Percentiles rank a stretch among this genome's conserved stretches.
Conservation (phyloP, 2,888 invertebrate species). For the Synergus japonicus region DNA sequence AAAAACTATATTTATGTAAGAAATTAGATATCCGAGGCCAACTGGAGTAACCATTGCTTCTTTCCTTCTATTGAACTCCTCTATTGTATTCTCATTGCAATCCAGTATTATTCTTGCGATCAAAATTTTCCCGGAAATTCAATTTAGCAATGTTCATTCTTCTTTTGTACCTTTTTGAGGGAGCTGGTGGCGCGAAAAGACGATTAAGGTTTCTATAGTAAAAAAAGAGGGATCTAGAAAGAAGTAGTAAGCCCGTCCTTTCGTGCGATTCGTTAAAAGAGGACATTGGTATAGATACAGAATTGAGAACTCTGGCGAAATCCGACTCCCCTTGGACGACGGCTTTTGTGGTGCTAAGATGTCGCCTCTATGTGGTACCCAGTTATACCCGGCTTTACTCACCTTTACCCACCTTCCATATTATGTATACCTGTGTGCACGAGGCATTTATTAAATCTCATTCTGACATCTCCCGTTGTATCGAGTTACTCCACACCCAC, state of each 20-base stretch:
- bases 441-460: conserved; percentile 73
- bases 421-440: conserved; percentile 24
- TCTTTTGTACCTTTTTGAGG: conserved; percentile 30
- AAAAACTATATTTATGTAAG: neutral
- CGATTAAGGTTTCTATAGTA: conserved; percentile 38
- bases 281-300: conserved; percentile 16
- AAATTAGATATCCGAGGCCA: conserved; percentile 4
- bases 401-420: neutral
- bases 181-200: conserved; percentile 40
- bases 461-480: conserved; percentile 64
- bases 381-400: neutral
- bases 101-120: conserved; percentile 30
- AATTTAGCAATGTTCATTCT: conserved; percentile 38
- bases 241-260: conserved; percentile 31
- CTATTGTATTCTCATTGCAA: conserved; percentile 24
- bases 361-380: conserved; percentile 63
- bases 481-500: conserved; percentile 54
- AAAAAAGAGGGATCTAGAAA: conserved; percentile 32
- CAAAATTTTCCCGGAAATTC: conserved; percentile 41
- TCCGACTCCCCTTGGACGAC: conserved; percentile 63
- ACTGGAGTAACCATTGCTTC: conserved; percentile 17
- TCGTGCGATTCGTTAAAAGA: conserved; percentile 41
- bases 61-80: conserved; percentile 1
- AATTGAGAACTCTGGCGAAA: conserved; percentile 56
- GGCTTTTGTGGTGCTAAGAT: conserved; percentile 61